These are phyloP conservation scores for Dinocampus coccinellae DNA, from an alignment of 2,888 invertebrate genomes.

Conservation along the genomic window DNA sequence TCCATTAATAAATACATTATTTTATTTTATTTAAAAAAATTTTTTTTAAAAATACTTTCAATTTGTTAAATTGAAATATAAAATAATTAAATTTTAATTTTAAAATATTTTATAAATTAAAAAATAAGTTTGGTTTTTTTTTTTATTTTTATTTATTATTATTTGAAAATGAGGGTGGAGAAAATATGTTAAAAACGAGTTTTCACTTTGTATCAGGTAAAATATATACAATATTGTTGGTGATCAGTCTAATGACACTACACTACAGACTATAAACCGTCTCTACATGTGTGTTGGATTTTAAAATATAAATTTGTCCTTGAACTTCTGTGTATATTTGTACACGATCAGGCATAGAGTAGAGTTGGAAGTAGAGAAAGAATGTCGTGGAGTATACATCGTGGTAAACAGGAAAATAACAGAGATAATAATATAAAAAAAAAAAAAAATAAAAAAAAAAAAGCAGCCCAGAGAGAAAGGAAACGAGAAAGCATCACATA, in stretches of 20 bases:
- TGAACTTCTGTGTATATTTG: constrained; percentile 37
- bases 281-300: constrained; percentile 3
- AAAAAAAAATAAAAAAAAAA: neutral
- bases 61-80: neutral
- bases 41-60: too few relatives aligned
- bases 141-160: too few relatives aligned
- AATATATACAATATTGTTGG: neutral
- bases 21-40: neutral
- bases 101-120: neutral
- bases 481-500: neutral
- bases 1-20: neutral
- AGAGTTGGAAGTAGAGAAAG: constrained; percentile 8
- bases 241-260: neutral
- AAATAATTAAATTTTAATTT: neutral
- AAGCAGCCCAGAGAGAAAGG: neutral
- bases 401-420: constrained; percentile 11
- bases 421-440: neutral
- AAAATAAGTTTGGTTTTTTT: too few relatives aligned
- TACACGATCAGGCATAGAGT: neutral
- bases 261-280: neutral
- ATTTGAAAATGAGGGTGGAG: neutral
- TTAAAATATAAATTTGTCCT: constrained; percentile 43
- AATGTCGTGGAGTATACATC: neutral
- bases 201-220: neutral
- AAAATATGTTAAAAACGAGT: neutral